A percentile compares a stretch with the other conserved stretches of the same genome.
Evolutionary conservation across 2,888 invertebrate genomes (phyloP).

Genomic region (Hoplodrina blanda): DNA sequence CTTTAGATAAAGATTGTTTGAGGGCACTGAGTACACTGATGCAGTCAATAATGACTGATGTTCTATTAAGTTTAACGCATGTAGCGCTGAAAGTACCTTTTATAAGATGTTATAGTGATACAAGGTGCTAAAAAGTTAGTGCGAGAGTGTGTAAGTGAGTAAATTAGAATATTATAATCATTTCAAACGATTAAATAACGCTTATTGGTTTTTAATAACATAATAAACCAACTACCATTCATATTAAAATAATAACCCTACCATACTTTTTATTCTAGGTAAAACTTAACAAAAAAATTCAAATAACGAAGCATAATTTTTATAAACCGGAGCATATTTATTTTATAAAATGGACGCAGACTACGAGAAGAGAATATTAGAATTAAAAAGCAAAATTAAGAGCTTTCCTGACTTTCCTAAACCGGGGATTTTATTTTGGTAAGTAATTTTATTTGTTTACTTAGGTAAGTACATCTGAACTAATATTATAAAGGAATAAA

Average conservation of each 20-base stretch:
- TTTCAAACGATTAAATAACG: not conserved
- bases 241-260: not conserved
- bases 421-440: slow-evolving; percentile 96
- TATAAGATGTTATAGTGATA: too few relatives aligned
- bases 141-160: not conserved
- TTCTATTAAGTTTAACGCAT: too few relatives aligned
- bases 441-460: slow-evolving; percentile 61
- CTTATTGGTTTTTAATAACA: not conserved
- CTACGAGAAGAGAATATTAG: slow-evolving; percentile 88
- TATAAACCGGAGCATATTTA: too few relatives aligned
- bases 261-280: slow-evolving; percentile 26
- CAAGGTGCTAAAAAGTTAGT: too few relatives aligned
- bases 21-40: too few relatives aligned
- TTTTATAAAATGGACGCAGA: slow-evolving; percentile 73
- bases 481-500: too few relatives aligned
- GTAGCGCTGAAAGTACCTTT: too few relatives aligned
- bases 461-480: not conserved
- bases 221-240: not conserved
- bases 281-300: slow-evolving; percentile 13
- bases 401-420: slow-evolving; percentile 96
- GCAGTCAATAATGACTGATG: too few relatives aligned
- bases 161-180: not conserved
- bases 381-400: slow-evolving; percentile 92
- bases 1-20: too few relatives aligned
- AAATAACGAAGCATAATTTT: not conserved